phyloP scores from a whole-genome alignment of 2,888 invertebrate species.

The Sesia apiformis region DNA sequence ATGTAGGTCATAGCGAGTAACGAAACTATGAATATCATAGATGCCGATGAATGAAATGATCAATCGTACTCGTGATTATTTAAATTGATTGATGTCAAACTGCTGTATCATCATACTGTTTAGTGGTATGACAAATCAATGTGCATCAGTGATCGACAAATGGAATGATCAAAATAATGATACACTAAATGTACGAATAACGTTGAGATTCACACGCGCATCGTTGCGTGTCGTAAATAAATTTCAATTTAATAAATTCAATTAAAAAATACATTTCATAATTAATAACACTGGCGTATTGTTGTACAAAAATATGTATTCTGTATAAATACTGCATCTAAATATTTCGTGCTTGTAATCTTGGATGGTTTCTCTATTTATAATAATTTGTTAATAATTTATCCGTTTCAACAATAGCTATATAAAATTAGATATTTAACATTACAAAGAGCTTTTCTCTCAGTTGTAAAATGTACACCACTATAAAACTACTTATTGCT shows the following conservation, averaged over 20 bases:
- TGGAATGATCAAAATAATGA: constrained; percentile 44
- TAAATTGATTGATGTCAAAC: too few species aligned
- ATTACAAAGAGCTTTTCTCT: constrained; percentile 25
- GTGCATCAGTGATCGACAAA: constrained; percentile 18
- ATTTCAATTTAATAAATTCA: neutral
- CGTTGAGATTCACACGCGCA: constrained; percentile 37
- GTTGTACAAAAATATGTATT: constrained; percentile 2
- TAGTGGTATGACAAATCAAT: neutral
- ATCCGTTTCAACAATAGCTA: constrained; percentile 3
- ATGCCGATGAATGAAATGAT: too few species aligned
- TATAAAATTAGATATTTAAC: constrained; percentile 10
- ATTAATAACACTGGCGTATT: neutral
- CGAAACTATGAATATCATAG: neutral
- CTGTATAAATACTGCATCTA: constrained; percentile 4
- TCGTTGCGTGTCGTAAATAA: constrained; percentile 16
- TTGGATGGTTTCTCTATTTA: neutral
- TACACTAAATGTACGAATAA: constrained; percentile 15
- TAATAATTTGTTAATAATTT: constrained; percentile 3
- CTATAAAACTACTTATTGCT: constrained; percentile 42
- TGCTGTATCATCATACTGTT: too few species aligned
- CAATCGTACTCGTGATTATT: too few species aligned
- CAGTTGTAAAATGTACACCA: constrained; percentile 25
- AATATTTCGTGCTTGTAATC: constrained; percentile 2
- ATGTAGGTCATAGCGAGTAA: neutral
- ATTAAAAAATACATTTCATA: too few species aligned